phyloP scores from a whole-genome alignment of 2,797 vertebrate species.

The Peromyscus attwateri region DNA sequence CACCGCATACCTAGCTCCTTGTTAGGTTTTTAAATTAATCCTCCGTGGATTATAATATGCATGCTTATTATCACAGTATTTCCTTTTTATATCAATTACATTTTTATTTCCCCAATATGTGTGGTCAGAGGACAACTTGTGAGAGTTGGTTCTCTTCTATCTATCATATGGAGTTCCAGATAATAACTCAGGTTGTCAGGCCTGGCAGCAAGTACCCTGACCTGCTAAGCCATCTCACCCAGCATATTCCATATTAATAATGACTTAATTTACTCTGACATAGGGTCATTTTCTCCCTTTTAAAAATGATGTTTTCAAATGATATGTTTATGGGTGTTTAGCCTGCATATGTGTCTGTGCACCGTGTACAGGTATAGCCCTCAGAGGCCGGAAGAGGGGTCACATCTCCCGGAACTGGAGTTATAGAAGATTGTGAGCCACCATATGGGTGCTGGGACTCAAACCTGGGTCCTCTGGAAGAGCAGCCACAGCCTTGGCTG shows the following conservation, averaged over 20 bases:
- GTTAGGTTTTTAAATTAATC: background rate
- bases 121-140: background rate
- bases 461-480: background rate
- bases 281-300: constrained; percentile 23
- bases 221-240: background rate
- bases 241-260: constrained; percentile 4
- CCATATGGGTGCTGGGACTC: background rate
- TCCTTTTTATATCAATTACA: background rate
- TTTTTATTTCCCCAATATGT: background rate
- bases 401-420: background rate
- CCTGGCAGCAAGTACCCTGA: background rate
- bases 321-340: background rate
- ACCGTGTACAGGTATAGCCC: background rate
- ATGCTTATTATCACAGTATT: background rate
- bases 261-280: background rate
- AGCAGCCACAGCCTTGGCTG: background rate
- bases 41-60: background rate
- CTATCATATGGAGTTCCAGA: background rate
- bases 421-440: background rate
- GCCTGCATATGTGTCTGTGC: background rate
- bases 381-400: background rate
- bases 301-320: background rate
- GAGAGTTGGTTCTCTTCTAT: background rate
- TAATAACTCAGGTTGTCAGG: background rate
- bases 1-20: background rate